phyloP scores from a whole-genome alignment of 37 sponge, comb jelly and placozoan genomes.

The Chondrilla cf. caribensis region DNA sequence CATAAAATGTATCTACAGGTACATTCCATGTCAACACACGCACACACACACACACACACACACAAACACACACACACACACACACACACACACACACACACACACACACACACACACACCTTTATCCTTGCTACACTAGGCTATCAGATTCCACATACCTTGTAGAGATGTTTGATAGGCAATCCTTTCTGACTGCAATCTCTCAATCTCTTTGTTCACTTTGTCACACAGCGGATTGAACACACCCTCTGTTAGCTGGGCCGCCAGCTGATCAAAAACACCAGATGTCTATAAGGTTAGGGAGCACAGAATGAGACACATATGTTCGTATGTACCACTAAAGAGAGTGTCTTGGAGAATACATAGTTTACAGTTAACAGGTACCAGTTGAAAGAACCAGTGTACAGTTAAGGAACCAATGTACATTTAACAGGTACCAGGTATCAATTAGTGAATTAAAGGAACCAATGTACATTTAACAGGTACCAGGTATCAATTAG shows the following conservation, averaged over 20 bases:
- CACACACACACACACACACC: neutral
- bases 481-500: too few relatives aligned
- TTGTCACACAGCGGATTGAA: conserved; percentile 31
- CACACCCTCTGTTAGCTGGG: conserved; percentile 62
- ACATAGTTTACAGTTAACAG: too few relatives aligned
- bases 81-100: neutral
- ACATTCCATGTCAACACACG: neutral
- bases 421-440: too few relatives aligned
- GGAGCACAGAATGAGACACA: neutral
- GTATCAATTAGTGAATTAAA: too few relatives aligned
- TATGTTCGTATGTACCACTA: too few relatives aligned
- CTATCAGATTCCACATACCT: neutral
- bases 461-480: too few relatives aligned
- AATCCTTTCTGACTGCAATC: neutral
- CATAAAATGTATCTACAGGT: too few relatives aligned
- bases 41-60: neutral
- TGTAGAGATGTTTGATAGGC: neutral
- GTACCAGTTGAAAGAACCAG: too few relatives aligned
- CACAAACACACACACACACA: conserved; percentile 7
- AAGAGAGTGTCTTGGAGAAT: too few relatives aligned
- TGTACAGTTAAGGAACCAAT: too few relatives aligned
- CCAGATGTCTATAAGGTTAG: neutral
- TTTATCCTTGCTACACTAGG: too few relatives aligned
- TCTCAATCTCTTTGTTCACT: neutral
- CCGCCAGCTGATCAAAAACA: conserved; percentile 7